Conservation (phyloP, 2,797 vertebrate species). For the Megalops cyprinoides region DNA sequence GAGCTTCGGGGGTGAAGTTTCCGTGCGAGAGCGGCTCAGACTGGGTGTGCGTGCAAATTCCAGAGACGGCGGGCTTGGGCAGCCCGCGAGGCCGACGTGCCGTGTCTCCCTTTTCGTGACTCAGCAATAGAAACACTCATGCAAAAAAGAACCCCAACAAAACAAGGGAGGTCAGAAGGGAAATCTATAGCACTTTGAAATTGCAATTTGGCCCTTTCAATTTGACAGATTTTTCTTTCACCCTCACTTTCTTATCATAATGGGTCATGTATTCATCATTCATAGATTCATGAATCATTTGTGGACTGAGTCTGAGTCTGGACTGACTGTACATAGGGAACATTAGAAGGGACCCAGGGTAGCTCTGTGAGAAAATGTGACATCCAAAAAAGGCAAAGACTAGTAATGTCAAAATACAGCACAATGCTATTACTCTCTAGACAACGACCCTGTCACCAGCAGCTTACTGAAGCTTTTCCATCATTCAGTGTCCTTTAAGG, state of each 20-base stretch:
- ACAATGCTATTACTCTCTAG: no score
- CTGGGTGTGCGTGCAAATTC: conserved; percentile 34
- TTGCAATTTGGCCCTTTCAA: neutral
- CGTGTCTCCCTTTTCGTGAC: conserved; percentile 34
- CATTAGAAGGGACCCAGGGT: neutral
- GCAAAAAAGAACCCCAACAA: conserved; percentile 17
- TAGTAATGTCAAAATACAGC: no score
- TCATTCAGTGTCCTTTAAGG: neutral
- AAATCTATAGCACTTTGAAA: neutral
- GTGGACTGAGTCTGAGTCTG: neutral
- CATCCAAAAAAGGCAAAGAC: no score
- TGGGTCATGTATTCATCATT: neutral
- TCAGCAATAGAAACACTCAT: conserved; percentile 21
- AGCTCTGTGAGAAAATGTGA: neutral
- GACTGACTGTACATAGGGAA: neutral
- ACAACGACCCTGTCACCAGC: no score
- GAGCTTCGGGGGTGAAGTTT: conserved; percentile 23
- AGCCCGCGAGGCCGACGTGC: conserved; percentile 34
- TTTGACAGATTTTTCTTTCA: neutral
- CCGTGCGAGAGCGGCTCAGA: conserved; percentile 5
- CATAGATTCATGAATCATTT: neutral
- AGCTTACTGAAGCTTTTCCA: no score
- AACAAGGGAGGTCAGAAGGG: neutral
- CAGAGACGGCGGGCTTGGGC: neutral
- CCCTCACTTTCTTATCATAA: neutral